Evolutionary conservation across 2,888 invertebrate genomes (phyloP).

Genomic region (Serripes groenlandicus): DNA sequence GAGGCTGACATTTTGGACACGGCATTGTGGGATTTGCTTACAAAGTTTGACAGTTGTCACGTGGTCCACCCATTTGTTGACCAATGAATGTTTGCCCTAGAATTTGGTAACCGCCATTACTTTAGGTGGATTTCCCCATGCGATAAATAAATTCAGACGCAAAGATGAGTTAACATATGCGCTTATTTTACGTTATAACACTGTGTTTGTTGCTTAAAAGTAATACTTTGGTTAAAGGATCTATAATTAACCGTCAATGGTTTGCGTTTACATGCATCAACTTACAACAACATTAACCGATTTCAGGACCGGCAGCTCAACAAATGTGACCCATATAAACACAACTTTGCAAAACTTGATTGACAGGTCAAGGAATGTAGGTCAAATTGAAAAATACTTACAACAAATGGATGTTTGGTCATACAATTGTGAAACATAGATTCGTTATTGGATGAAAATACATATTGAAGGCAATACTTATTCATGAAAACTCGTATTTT

Average conservation of each 20-base stretch:
- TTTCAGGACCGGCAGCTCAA: constrained; percentile 24
- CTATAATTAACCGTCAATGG: too few relatives aligned
- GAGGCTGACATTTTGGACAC: constrained; percentile 73
- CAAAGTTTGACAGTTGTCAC: constrained; percentile 71
- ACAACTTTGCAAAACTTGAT: constrained; percentile 53
- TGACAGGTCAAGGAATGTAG: constrained; percentile 58
- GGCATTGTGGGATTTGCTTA: constrained; percentile 75
- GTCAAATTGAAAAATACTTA: constrained; percentile 24
- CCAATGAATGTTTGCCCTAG: constrained; percentile 66
- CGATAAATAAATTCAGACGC: not conserved
- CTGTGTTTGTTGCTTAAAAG: too few relatives aligned
- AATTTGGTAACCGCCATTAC: constrained; percentile 62
- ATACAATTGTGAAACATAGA: too few relatives aligned
- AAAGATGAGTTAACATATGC: not conserved
- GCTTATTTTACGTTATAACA: too few relatives aligned
- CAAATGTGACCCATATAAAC: constrained; percentile 58
- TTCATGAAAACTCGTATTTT: constrained; percentile 23
- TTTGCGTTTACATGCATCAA: not conserved
- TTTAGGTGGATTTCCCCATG: constrained; percentile 11
- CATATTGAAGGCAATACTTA: not conserved
- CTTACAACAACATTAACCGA: not conserved
- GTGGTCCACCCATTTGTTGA: constrained; percentile 63
- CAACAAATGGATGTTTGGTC: too few relatives aligned
- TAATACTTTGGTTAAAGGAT: too few relatives aligned
- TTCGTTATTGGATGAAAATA: too few relatives aligned